Evolutionary conservation across 2,888 invertebrate genomes (phyloP), one percentile per base, ranked within the genome.

Genomic region (Latheticus oryzae): DNA sequence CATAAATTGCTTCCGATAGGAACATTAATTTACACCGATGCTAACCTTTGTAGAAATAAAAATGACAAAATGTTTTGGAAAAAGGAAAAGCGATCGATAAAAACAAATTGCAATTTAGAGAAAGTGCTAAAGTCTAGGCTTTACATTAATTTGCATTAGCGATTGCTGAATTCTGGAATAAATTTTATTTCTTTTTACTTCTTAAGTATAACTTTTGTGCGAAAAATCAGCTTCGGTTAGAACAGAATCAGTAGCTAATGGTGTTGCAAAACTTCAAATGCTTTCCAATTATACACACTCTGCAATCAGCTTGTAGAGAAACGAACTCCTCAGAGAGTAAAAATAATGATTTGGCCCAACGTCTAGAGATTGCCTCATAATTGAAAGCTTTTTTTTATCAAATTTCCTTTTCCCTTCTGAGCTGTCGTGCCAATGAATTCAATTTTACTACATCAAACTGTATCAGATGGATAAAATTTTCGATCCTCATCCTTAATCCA

Each of bases 361-460:
- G 53, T 58, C 56, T 42, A 51, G 54, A 61, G 57, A 58, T 61
- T 61, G 58, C 48, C 50, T 37, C 47, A 45, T 58, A 61, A 60
- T 63, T 60, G 62, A 61, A 61, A 56, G 60, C 62, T 58, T 53
- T 60, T 62, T n/a, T n/a, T 43, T 43, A 30, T 28, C 43, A 30
- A 43, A 43, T 43, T 43, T 30, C 43, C 54, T 52, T 59, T 53
- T 32, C 30, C 9, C 28, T 3, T 17, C 32, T 16, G 19, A 32
- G 8, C 2, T 38, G 21, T 38, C 38, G 11, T 43, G 15, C 42
- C 28, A 28, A 26, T 28, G 42, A 23, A 42, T 26, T 19, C 17
- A 43, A 30, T 43, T 43, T 30, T 24, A 9, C 9, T 5, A 28
- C 5, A 11, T 11, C 15, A 12, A 26, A 42, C 23, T 13, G 1